Conservation (phyloP, 37 sponge, comb jelly and placozoan species). For the Dysidea cf. avara region DNA sequence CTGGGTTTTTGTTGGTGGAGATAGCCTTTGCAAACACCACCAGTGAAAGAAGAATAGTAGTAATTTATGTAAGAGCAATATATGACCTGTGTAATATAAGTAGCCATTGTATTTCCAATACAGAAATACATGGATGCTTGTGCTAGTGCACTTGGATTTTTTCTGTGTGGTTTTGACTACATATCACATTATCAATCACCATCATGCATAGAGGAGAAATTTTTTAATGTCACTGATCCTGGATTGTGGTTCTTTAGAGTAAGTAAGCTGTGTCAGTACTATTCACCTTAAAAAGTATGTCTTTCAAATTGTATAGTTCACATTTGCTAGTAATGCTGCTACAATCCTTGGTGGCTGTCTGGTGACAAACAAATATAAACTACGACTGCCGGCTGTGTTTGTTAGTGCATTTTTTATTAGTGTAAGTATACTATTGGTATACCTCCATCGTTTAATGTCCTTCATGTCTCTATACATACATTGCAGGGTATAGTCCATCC, state of each 20-base stretch:
- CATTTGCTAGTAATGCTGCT: conserved; percentile 76
- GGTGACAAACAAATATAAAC: conserved; percentile 35
- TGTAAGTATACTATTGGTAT: conserved; percentile 23
- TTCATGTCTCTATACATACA: background rate
- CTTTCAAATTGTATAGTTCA: conserved; percentile 40
- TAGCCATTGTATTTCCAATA: background rate
- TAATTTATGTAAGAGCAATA: conserved; percentile 57
- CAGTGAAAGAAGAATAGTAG: conserved; percentile 69
- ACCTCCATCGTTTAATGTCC: too few species aligned
- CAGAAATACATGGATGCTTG: conserved; percentile 55
- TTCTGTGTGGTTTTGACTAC: conserved; percentile 31
- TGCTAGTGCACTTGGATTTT: conserved; percentile 55
- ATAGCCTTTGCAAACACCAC: conserved; percentile 62
- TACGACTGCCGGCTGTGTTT: conserved; percentile 47
- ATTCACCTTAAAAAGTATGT: background rate
- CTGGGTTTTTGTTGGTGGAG: conserved; percentile 89
- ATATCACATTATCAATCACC: conserved; percentile 56
- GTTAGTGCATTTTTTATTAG: conserved; percentile 68
- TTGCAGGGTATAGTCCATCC: conserved; percentile 77
- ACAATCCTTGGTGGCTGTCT: conserved; percentile 64
- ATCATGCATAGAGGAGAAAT: conserved; percentile 9
- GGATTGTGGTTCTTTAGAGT: conserved; percentile 50
- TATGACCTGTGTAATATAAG: background rate
- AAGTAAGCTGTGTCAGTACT: background rate
- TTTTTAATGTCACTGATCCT: conserved; percentile 25